Evolutionary conservation across 2,113 vertebrate genomes (phyloP).

Genomic region (Conger conger): DNA sequence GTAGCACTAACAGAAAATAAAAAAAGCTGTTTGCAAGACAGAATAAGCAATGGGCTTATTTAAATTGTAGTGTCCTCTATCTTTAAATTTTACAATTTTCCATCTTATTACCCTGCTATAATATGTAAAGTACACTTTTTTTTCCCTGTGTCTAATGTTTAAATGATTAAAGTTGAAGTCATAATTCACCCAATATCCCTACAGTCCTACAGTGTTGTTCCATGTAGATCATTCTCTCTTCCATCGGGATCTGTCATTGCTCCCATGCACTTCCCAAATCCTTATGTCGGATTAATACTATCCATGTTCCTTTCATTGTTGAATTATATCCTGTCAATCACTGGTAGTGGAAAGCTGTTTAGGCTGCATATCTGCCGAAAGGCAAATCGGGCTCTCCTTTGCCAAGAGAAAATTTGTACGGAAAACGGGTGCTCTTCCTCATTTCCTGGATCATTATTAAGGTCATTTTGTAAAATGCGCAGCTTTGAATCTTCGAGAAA

Average conservation of each 20-base stretch:
- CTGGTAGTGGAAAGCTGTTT: slow-evolving; percentile 4
- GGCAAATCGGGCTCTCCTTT: slow-evolving; percentile 38
- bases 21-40: background rate
- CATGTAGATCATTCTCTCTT: background rate
- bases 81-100: background rate
- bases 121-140: slow-evolving; percentile 2
- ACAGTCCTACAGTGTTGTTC: background rate
- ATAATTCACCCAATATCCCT: background rate
- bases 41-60: background rate
- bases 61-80: background rate
- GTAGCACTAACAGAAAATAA: background rate
- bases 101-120: background rate
- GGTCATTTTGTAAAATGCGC: slow-evolving; percentile 68
- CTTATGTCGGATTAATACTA: background rate
- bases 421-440: slow-evolving; percentile 62
- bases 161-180: background rate
- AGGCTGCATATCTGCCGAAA: slow-evolving; percentile 35
- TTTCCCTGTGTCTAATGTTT: background rate
- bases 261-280: background rate
- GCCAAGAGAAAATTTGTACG: slow-evolving; percentile 64
- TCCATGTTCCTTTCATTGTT: background rate
- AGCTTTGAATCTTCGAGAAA: slow-evolving; percentile 71
- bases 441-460: slow-evolving; percentile 70
- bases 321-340: slow-evolving; percentile 15
- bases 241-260: slow-evolving; percentile 2